phyloP scores from a whole-genome alignment of 2,113 vertebrate genomes.

The Chloebia gouldiae region DNA sequence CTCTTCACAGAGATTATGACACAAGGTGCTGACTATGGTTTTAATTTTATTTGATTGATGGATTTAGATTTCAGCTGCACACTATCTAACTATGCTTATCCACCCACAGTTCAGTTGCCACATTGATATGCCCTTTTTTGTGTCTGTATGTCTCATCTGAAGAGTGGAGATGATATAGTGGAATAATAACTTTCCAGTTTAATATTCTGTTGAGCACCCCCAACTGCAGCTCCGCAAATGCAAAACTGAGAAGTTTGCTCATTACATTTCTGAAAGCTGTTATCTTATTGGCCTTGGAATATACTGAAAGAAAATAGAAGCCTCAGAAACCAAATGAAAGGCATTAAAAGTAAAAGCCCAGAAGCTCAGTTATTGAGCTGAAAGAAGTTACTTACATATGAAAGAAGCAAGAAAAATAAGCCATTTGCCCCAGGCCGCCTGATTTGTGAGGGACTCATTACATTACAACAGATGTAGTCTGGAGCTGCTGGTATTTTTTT shows the following conservation, averaged over 20 bases:
- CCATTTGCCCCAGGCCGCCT: background rate
- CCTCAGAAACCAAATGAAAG: background rate
- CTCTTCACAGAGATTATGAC: slow-evolving; percentile 53
- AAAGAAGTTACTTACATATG: slow-evolving; percentile 35
- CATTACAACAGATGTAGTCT: background rate
- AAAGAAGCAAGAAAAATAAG: slow-evolving; percentile 38
- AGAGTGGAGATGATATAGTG: slow-evolving; percentile 30
- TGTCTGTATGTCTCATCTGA: slow-evolving; percentile 9
- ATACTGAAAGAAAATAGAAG: slow-evolving; percentile 18
- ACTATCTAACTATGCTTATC: slow-evolving; percentile 24
- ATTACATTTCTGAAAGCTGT: slow-evolving; percentile 19
- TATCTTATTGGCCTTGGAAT: slow-evolving; percentile 21
- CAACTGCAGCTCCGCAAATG: slow-evolving; percentile 15
- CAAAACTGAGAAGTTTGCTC: slow-evolving; percentile 8
- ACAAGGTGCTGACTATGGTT: slow-evolving; percentile 55
- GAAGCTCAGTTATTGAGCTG: slow-evolving; percentile 24
- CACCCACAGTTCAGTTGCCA: slow-evolving; percentile 26
- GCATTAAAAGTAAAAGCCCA: slow-evolving; percentile 30
- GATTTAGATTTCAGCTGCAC: slow-evolving; percentile 43
- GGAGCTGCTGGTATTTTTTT: background rate
- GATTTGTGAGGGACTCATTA: background rate
- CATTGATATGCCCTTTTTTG: background rate
- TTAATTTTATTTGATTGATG: slow-evolving; percentile 67
- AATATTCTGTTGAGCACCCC: slow-evolving; percentile 44
- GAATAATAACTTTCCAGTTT: slow-evolving; percentile 43